Evolutionary conservation across 2,113 vertebrate species (phyloP).

Genomic region (Danionella cerebrum): DNA sequence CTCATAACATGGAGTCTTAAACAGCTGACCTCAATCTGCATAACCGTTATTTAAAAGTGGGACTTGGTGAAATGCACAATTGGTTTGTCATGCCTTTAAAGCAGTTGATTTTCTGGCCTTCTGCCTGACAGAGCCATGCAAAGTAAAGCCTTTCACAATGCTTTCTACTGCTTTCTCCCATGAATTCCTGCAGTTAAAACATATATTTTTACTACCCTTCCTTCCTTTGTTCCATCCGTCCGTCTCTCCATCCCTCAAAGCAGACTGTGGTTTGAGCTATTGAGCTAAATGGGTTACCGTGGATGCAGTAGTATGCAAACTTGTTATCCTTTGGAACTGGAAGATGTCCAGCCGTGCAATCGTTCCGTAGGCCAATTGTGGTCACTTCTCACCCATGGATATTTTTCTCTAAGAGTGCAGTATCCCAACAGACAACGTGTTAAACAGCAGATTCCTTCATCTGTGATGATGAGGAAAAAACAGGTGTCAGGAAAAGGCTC

Average conservation of each 20-base stretch:
- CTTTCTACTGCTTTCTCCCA: not conserved
- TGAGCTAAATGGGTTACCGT: too few species aligned
- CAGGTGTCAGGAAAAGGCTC: not conserved
- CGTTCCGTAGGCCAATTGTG: not conserved
- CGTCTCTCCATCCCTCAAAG: too few species aligned
- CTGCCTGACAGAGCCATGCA: constrained; percentile 17
- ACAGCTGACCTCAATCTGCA: constrained; percentile 13
- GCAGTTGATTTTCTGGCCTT: constrained; percentile 21
- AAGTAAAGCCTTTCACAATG: constrained; percentile 10
- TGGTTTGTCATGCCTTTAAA: constrained; percentile 15
- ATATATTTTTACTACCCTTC: too few species aligned
- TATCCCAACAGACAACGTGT: not conserved
- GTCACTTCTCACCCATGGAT: not conserved
- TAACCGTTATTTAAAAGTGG: constrained; percentile 16
- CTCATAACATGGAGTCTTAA: constrained; percentile 12
- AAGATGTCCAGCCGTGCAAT: not conserved
- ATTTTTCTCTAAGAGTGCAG: not conserved
- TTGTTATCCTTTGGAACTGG: not conserved
- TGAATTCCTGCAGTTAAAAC: not conserved
- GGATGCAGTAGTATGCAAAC: too few species aligned
- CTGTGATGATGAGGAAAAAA: constrained; percentile 5
- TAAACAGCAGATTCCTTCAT: not conserved
- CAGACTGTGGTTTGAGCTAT: too few species aligned
- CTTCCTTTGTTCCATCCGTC: too few species aligned
- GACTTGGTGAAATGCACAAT: constrained; percentile 23